Percentiles rank a stretch among this genome's conserved stretches.
These are phyloP conservation scores for Malaclemys terrapin DNA, from an alignment of 2,113 vertebrate species.

Conservation along the genomic window DNA sequence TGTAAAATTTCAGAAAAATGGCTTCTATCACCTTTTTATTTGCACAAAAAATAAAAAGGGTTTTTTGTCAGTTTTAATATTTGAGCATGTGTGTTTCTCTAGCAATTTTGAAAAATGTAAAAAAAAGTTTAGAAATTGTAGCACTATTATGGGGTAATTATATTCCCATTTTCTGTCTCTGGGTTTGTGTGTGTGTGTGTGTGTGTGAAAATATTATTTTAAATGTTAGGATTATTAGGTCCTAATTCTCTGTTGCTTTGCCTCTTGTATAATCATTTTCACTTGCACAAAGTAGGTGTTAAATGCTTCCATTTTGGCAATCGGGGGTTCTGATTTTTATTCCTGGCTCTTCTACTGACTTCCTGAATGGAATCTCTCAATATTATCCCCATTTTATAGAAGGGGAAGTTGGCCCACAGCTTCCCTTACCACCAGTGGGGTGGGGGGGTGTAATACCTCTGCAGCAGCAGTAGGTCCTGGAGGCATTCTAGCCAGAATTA, in stretches of 20 bases:
- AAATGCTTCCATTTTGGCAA: neutral
- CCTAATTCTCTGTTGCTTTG: neutral
- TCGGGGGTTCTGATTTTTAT: neutral
- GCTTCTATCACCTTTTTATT: neutral
- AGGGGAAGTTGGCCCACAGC: neutral
- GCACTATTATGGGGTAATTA: neutral
- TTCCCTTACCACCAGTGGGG: neutral
- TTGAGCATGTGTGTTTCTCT: neutral
- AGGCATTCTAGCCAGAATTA: conserved; percentile 21
- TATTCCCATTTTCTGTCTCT: neutral
- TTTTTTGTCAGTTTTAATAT: neutral
- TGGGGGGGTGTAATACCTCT: neutral
- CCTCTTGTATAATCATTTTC: neutral
- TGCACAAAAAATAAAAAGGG: neutral
- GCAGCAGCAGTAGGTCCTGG: conserved; percentile 19
- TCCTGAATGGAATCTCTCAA: neutral
- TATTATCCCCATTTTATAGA: neutral
- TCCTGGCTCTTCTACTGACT: neutral
- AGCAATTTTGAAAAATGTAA: neutral
- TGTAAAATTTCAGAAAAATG: neutral
- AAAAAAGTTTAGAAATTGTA: neutral
- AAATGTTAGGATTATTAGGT: neutral
- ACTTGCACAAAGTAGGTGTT: neutral
- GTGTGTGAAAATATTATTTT: neutral
- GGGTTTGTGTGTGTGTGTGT: neutral